Base-by-base conservation (phyloP, 2,113 vertebrate genomes). In the Promerops cafer region DNA sequence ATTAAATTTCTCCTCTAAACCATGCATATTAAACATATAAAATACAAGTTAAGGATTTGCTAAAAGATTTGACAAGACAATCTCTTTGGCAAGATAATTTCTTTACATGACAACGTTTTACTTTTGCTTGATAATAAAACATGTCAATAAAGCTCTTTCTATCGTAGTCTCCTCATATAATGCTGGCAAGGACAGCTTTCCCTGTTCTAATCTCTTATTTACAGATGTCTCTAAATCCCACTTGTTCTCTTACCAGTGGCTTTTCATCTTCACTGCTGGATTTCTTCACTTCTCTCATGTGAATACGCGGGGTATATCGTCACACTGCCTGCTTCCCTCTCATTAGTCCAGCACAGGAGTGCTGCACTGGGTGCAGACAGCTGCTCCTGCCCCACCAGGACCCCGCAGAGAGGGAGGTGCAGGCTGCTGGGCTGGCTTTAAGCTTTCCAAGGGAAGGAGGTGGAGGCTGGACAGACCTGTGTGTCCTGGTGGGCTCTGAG, bases 171-270 rank as follows among this genome's bases (percentile, higher is more conserved):
- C 50, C 63, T 80, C n/a, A 9, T 47, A 57, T 18, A 84, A 72
- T 40, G 44, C 47, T 92, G 69, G 27, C 49, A 93, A 90, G 59
- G 59, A 79, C 47, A 82, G 39, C 31, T 95, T 82, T 80, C 61
- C 87, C 78, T 74, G 26, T 78, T 93, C 60, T 93, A 70, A 93
- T 93, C 72, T 87, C 83, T 76, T 84, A 79, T 71, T 94, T 90
- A 92, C 88, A 87, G 76, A 92, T 84, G 68, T 61, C 57, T 89
- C 77, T 57, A 84, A 92, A 72, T 87, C 90, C 79, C 72, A 71
- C n/a, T 94, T 79, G 52, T 86, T 94, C 65, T 96, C 98, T 98
- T 98, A 98, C 98, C 98, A 97, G 93, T 87, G 82, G 61, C 52
- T 95, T 97, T 97, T 98, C 98, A 98, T 98, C 87, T 95, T 97